A percentile compares a stretch with the other conserved stretches of the same genome.
These are phyloP conservation scores for Beris chalybata DNA, from an alignment of 2,888 invertebrate species.

Conservation along the genomic window DNA sequence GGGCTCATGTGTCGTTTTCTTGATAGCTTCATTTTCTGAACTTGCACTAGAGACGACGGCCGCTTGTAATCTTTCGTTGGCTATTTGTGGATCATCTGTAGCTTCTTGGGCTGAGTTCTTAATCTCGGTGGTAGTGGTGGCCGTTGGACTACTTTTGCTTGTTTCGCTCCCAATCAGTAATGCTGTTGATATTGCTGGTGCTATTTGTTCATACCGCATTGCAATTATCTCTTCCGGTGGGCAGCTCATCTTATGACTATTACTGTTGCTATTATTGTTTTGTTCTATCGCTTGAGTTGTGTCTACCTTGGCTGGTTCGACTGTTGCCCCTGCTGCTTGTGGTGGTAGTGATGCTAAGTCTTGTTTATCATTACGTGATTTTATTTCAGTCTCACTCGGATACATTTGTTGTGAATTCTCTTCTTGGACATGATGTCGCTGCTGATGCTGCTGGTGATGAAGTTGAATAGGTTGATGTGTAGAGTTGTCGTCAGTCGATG, in stretches of 20 bases:
- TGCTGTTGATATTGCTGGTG: too few relatives aligned
- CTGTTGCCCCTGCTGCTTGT: neutral
- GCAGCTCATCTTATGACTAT: conserved; percentile 4
- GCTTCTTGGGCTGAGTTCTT: neutral
- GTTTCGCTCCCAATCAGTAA: too few relatives aligned
- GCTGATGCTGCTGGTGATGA: conserved; percentile 12
- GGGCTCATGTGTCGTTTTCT: neutral
- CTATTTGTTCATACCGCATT: neutral
- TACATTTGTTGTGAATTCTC: conserved; percentile 12
- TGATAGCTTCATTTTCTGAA: conserved; percentile 1
- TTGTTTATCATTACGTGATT: conserved; percentile 7
- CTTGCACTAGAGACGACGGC: conserved; percentile 2
- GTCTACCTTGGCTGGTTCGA: conserved; percentile 1
- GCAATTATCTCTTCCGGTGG: neutral
- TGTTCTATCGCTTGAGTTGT: conserved; percentile 9
- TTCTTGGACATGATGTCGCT: conserved; percentile 6
- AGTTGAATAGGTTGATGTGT: neutral
- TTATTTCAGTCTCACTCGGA: conserved; percentile 28
- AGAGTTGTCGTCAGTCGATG: neutral
- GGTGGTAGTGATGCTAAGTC: neutral
- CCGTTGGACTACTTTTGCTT: too few relatives aligned
- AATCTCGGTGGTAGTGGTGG: neutral
- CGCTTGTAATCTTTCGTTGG: conserved; percentile 2
- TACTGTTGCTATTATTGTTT: neutral
- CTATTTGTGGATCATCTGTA: neutral